A percentile compares a stretch with the other conserved stretches of the same genome.
phyloP scores from a whole-genome alignment of 2,797 vertebrate species.

The Mionectes olivaceus region DNA sequence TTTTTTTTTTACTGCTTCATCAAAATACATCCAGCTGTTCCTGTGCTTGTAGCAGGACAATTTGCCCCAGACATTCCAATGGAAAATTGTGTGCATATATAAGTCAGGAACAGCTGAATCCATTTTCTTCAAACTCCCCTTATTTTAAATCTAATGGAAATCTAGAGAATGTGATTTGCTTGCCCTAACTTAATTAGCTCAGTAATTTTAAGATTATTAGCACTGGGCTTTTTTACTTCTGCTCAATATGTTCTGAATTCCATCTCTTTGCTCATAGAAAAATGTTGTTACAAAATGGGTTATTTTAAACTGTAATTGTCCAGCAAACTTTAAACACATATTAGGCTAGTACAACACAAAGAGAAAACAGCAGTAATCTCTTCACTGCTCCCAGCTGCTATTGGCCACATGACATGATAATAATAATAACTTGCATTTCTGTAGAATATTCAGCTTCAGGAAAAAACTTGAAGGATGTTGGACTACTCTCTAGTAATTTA shows the following conservation, averaged over 20 bases:
- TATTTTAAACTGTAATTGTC: slow-evolving; percentile 40
- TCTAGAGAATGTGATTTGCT: slow-evolving; percentile 47
- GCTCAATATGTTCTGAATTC: slow-evolving; percentile 55
- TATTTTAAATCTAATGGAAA: slow-evolving; percentile 58
- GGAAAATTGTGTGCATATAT: slow-evolving; percentile 35
- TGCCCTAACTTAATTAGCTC: slow-evolving; percentile 46
- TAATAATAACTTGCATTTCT: slow-evolving; percentile 60
- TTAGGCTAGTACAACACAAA: slow-evolving; percentile 1
- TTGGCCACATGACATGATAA: slow-evolving; percentile 48
- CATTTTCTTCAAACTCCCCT: slow-evolving; percentile 44
- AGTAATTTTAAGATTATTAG: slow-evolving; percentile 49
- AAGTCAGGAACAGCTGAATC: slow-evolving; percentile 61
- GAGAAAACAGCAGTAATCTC: slow-evolving; percentile 52
- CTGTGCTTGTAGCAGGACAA: slow-evolving; percentile 10
- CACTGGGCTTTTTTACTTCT: slow-evolving; percentile 38
- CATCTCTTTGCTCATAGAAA: slow-evolving; percentile 4
- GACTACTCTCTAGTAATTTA: slow-evolving; percentile 43
- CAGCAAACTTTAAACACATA: slow-evolving; percentile 26
- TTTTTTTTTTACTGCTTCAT: slow-evolving; percentile 28
- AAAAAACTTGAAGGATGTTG: slow-evolving; percentile 46
- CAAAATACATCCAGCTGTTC: slow-evolving; percentile 66
- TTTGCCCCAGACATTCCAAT: slow-evolving; percentile 61
- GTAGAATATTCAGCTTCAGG: slow-evolving; percentile 41
- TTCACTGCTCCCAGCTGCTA: slow-evolving; percentile 45
- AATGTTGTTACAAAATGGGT: slow-evolving; percentile 6